Conservation (phyloP, 2,888 invertebrate genomes). For the Aphidius colemani region DNA sequence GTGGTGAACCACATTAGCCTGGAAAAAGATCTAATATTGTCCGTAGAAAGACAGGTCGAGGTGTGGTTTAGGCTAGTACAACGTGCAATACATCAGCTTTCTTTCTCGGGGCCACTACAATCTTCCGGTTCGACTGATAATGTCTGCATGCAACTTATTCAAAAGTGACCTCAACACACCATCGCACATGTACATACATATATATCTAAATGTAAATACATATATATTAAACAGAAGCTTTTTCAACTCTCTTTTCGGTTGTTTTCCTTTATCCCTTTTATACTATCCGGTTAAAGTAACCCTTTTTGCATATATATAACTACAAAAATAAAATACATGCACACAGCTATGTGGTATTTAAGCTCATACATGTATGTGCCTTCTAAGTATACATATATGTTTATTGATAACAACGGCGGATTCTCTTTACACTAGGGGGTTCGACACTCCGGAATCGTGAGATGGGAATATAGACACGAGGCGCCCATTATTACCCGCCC, state of each 20-base stretch:
- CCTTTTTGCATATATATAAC: conserved; percentile 18
- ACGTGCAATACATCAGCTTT: conserved; percentile 40
- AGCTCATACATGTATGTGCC: no score
- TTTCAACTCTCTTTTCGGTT: conserved; percentile 6
- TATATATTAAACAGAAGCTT: background rate
- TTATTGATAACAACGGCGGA: background rate
- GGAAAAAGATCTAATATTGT: conserved; percentile 26
- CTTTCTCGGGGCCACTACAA: conserved; percentile 22
- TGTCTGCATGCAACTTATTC: background rate
- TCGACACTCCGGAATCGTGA: conserved; percentile 19
- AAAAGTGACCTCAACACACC: conserved; percentile 14
- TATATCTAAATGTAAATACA: conserved; percentile 4
- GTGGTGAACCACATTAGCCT: background rate
- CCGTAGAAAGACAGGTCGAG: conserved; percentile 18
- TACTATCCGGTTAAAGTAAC: conserved; percentile 21
- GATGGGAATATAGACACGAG: conserved; percentile 34
- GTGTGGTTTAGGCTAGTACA: conserved; percentile 33
- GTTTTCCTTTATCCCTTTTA: conserved; percentile 3
- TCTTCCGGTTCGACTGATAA: conserved; percentile 35
- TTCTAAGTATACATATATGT: background rate
- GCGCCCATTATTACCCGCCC: conserved; percentile 48
- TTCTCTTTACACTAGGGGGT: background rate
- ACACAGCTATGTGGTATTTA: no score
- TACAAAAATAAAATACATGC: background rate
- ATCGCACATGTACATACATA: conserved; percentile 19